A percentile compares a stretch with the other conserved stretches of the same genome.
Evolutionary conservation across 2,888 invertebrate species (phyloP).

Genomic region (Labia minor): DNA sequence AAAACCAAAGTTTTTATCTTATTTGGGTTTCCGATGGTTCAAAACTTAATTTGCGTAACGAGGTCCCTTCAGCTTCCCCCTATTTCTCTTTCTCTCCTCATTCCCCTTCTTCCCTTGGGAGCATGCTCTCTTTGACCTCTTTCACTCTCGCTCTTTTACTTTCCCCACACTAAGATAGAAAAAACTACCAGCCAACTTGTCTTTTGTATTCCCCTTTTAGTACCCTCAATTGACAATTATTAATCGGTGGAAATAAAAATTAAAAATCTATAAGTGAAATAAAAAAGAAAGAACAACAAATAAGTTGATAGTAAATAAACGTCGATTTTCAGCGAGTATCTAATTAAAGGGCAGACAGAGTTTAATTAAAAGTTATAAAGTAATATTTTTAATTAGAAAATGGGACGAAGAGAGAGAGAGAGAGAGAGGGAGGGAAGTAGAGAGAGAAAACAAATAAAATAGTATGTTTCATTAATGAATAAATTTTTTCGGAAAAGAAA

Average conservation of each 20-base stretch:
- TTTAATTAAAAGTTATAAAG: conserved; percentile 13
- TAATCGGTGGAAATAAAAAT: neutral
- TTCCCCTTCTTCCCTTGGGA: neutral
- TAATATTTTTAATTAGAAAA: conserved; percentile 7
- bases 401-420: no score
- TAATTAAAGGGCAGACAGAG: neutral
- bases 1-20: conserved; percentile 13
- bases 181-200: neutral
- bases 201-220: neutral
- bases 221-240: neutral
- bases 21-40: conserved; percentile 13
- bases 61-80: neutral
- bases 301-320: conserved; percentile 5
- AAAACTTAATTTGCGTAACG: conserved; percentile 13
- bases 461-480: conserved; percentile 1
- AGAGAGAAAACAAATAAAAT: neutral
- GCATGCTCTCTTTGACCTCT: neutral
- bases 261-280: neutral
- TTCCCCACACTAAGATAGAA: neutral
- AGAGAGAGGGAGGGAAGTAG: no score
- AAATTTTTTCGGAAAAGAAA: neutral
- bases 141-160: neutral
- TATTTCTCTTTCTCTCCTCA: neutral
- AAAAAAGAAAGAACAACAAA: neutral
- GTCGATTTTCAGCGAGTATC: neutral